Conservation (phyloP, 2,888 invertebrate species). For the Ormyrus labotus region DNA sequence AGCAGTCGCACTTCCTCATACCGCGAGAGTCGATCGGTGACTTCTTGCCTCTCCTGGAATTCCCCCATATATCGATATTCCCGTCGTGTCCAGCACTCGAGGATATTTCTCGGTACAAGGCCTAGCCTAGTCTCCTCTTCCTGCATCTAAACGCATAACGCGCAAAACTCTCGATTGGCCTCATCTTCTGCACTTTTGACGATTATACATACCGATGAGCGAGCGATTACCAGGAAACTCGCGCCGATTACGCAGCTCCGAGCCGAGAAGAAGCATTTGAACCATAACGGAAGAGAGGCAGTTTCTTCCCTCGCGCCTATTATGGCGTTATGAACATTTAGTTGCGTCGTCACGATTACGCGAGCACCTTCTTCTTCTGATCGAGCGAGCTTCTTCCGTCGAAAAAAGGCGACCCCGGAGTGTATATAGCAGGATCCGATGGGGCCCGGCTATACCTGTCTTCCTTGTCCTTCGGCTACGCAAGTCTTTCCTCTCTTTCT, state of each 20-base stretch:
- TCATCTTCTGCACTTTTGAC: background rate
- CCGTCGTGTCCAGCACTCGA: constrained; percentile 19
- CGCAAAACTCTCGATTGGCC: constrained; percentile 19
- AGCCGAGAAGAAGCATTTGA: constrained; percentile 64
- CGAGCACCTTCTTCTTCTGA: constrained; percentile 47
- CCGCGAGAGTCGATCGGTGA: constrained; percentile 23
- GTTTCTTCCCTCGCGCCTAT: constrained; percentile 62
- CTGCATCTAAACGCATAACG: background rate
- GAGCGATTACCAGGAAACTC: constrained; percentile 67
- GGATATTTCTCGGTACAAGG: constrained; percentile 42
- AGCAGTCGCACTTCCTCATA: constrained; percentile 33
- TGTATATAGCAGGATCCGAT: too few species aligned
- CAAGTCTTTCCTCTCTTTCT: background rate
- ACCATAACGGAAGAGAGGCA: constrained; percentile 67
- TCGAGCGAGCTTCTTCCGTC: constrained; percentile 56
- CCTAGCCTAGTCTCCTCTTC: constrained; percentile 14
- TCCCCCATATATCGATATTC: constrained; percentile 47
- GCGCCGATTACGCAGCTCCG: constrained; percentile 58
- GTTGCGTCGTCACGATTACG: constrained; percentile 73
- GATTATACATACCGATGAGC: constrained; percentile 55
- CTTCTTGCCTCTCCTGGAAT: constrained; percentile 31
- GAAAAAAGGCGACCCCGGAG: constrained; percentile 54
- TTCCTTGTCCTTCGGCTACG: background rate
- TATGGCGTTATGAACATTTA: constrained; percentile 74
- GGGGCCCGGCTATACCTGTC: background rate